Percentiles rank a stretch among this genome's conserved stretches.
Conservation (phyloP, 1,140 invertebrate species). For the Oryctes rhinoceros region DNA sequence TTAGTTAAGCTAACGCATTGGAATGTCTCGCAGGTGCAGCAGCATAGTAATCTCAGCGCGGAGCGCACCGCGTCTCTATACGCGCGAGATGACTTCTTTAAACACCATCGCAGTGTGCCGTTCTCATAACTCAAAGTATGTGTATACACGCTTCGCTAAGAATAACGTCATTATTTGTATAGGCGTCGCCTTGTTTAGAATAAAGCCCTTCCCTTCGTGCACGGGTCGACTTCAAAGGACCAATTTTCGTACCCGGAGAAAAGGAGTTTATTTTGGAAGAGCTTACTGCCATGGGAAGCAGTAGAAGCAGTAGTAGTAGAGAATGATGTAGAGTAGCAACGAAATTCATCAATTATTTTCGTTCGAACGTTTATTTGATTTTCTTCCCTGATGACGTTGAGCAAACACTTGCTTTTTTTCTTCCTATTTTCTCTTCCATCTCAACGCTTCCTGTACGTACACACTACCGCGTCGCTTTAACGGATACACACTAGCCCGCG, state of each 20-base stretch:
- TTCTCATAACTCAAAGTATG: conserved; percentile 36
- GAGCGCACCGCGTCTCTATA: background rate
- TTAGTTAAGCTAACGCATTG: conserved; percentile 32
- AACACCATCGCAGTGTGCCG: conserved; percentile 16
- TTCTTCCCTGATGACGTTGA: background rate
- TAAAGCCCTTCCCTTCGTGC: background rate
- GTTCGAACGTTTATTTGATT: conserved; percentile 17
- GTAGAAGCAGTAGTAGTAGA: background rate
- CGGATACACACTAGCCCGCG: background rate
- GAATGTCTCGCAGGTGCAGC: conserved; percentile 28
- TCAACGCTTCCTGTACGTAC: background rate
- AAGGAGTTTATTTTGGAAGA: conserved; percentile 30
- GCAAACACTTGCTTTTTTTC: background rate
- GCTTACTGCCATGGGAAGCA: background rate
- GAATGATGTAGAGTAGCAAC: background rate
- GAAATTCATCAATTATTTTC: conserved; percentile 28
- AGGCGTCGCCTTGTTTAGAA: conserved; percentile 33
- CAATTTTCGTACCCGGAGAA: conserved; percentile 1
- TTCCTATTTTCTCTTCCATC: background rate
- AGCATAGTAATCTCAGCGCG: background rate
- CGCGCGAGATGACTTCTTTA: background rate
- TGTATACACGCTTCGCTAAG: conserved; percentile 29
- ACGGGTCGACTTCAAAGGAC: conserved; percentile 15
- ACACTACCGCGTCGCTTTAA: background rate
- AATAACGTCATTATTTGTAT: conserved; percentile 38